Evolutionary conservation across 2,113 vertebrate genomes (phyloP), one percentile per base, ranked within the genome.

Genomic region (Microtus oregoni): DNA sequence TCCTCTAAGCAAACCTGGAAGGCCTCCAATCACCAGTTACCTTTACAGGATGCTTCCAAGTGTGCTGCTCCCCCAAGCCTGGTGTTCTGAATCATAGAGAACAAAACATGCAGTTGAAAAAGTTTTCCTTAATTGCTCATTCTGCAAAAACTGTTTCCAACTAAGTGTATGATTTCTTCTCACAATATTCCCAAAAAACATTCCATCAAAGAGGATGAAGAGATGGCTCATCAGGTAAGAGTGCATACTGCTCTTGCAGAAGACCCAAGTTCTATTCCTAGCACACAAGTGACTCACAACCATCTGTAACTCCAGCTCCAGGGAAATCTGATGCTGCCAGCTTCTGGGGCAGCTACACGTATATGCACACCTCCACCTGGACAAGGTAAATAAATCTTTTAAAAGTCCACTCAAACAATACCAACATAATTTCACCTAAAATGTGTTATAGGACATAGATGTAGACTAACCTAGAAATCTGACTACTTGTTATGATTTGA

Each of bases 11-110:
- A 96, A 94, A 77, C 15, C 61, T 81, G 10, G 65, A 94, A 95
- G 41, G 52, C 28, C n/a, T 38, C 50, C 50, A 65, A 28, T 79
- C 78, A 81, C 22, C n/a, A 20, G 92, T 95, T 75, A 93, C 93
- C 79, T 92, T 96, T 90, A 76, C 77, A 91, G 67, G 95, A 95
- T 75, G 75, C 20, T 96, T 96, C 44, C 22, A 87, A 95, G 68
- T 2, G 19, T 63, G 61, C 41, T 96, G 85, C 52, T 85, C 26
- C 26, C n/a, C 30, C 82, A 92, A n/a, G 17, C 4, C 30, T 28
- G 89, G 47, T 28, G 86, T 91, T 90, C 13, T 47, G 89, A 96
- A 89, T 76, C 9, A 73, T 85, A 94, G 91, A 87, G 93, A 91
- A 67, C 65, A 89, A 95, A 95, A 70, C 52, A 76, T 41, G 7